phyloP scores from a whole-genome alignment of 2,797 vertebrate genomes.

The Coranthus polyacanthus region DNA sequence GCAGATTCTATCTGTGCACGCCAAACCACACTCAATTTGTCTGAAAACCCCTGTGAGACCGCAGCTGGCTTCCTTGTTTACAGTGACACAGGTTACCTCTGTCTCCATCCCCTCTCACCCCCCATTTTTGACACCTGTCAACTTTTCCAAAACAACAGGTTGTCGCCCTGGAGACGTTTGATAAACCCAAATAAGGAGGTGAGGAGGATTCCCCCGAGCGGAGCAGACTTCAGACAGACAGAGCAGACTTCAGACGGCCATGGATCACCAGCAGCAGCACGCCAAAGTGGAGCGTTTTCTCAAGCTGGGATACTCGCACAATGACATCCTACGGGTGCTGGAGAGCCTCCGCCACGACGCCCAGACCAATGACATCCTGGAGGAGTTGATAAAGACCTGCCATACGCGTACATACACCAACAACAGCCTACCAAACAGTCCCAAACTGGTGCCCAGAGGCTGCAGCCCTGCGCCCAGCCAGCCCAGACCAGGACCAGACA shows the following conservation, averaged over 20 bases:
- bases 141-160: background rate
- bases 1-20: constrained; percentile 24
- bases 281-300: constrained; percentile 91
- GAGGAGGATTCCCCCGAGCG: constrained; percentile 52
- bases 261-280: constrained; percentile 57
- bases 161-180: background rate
- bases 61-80: constrained; percentile 73
- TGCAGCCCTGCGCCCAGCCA: constrained; percentile 58
- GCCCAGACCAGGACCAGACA: constrained; percentile 28
- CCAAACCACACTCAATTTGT: constrained; percentile 42
- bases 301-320: constrained; percentile 89
- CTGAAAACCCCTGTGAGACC: constrained; percentile 65
- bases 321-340: constrained; percentile 89
- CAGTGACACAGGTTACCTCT: constrained; percentile 44
- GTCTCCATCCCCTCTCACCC: constrained; percentile 20
- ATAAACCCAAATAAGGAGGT: constrained; percentile 59
- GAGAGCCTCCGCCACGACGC: constrained; percentile 87
- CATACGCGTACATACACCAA: constrained; percentile 58
- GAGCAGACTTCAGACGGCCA: background rate
- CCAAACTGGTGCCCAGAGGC: constrained; percentile 86
- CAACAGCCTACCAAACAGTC: constrained; percentile 36
- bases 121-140: constrained; percentile 71
- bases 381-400: constrained; percentile 91
- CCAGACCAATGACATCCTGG: constrained; percentile 92
- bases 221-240: constrained; percentile 31